Percentiles rank a stretch among this genome's conserved stretches.
Evolutionary conservation across 2,797 vertebrate genomes (phyloP).

Genomic region (Austrolebias charrua): DNA sequence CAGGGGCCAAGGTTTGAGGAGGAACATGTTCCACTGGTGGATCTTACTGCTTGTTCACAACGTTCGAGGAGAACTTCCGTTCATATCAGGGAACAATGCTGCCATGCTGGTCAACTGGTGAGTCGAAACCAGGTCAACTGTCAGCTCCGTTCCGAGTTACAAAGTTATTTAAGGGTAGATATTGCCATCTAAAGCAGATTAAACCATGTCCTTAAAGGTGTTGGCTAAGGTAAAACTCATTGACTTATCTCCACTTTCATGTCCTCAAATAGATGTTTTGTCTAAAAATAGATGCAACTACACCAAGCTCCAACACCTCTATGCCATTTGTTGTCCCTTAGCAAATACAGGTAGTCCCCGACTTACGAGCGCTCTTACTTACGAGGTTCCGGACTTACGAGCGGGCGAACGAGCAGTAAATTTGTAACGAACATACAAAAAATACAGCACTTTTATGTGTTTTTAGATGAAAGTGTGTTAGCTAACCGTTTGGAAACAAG

Average conservation of each 20-base stretch:
- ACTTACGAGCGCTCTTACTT: too few relatives aligned
- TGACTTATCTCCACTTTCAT: conserved; percentile 51
- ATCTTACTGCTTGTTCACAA: conserved; percentile 75
- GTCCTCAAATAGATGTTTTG: conserved; percentile 21
- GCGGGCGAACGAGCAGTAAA: too few relatives aligned
- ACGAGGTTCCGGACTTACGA: too few relatives aligned
- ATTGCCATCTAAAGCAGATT: conserved; percentile 17
- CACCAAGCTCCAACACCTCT: not conserved
- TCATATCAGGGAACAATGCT: conserved; percentile 86
- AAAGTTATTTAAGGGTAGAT: conserved; percentile 46
- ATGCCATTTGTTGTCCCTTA: not conserved
- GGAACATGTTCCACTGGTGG: conserved; percentile 78
- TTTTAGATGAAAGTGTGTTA: too few relatives aligned
- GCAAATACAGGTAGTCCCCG: too few relatives aligned
- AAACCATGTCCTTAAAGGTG: conserved; percentile 31
- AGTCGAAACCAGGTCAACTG: conserved; percentile 48
- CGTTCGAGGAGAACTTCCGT: conserved; percentile 83
- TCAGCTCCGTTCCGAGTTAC: conserved; percentile 24
- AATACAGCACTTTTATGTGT: too few relatives aligned
- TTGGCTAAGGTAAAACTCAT: conserved; percentile 30
- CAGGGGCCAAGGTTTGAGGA: conserved; percentile 48
- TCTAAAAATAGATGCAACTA: conserved; percentile 45
- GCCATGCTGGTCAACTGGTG: conserved; percentile 91
- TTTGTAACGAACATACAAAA: too few relatives aligned
- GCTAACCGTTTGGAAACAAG: too few relatives aligned